These are phyloP conservation scores for Cephalopachus bancanus DNA, from an alignment of 2,797 vertebrate species.

Conservation along the genomic window DNA sequence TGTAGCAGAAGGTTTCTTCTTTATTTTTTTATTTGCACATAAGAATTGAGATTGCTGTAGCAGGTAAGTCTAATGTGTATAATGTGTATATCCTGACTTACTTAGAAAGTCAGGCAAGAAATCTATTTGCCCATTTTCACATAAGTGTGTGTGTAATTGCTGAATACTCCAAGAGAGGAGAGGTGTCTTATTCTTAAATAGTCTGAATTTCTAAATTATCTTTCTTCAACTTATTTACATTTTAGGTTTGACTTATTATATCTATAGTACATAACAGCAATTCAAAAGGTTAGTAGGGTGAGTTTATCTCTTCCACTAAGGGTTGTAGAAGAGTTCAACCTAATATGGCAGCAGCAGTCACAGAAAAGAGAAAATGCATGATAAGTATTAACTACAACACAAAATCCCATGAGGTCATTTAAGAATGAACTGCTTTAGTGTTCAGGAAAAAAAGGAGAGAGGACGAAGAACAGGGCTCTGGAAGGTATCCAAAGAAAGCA, in stretches of 20 bases:
- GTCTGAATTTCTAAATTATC: slow-evolving; percentile 38
- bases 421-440: slow-evolving; percentile 59
- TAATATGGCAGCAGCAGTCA: slow-evolving; percentile 3
- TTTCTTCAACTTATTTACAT: slow-evolving; percentile 15
- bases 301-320: not conserved
- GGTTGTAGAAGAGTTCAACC: slow-evolving; percentile 2
- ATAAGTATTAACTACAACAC: slow-evolving; percentile 34
- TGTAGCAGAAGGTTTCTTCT: not conserved
- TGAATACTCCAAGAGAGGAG: not conserved
- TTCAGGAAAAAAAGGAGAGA: not conserved
- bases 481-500: slow-evolving; percentile 53
- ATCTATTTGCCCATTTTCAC: not conserved
- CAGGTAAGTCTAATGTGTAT: not conserved
- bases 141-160: not conserved
- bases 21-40: slow-evolving; percentile 48
- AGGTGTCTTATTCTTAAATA: slow-evolving; percentile 25
- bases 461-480: slow-evolving; percentile 72
- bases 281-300: not conserved
- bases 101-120: not conserved
- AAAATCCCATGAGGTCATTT: slow-evolving; percentile 65
- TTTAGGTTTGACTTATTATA: slow-evolving; percentile 25
- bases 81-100: slow-evolving; percentile 23
- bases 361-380: slow-evolving; percentile 38
- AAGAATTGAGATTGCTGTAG: slow-evolving; percentile 18
- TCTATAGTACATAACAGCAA: not conserved